A percentile compares a stretch with the other conserved stretches of the same genome.
These are phyloP conservation scores for Adelges cooleyi DNA, from an alignment of 1,140 invertebrate species.

Conservation along the genomic window DNA sequence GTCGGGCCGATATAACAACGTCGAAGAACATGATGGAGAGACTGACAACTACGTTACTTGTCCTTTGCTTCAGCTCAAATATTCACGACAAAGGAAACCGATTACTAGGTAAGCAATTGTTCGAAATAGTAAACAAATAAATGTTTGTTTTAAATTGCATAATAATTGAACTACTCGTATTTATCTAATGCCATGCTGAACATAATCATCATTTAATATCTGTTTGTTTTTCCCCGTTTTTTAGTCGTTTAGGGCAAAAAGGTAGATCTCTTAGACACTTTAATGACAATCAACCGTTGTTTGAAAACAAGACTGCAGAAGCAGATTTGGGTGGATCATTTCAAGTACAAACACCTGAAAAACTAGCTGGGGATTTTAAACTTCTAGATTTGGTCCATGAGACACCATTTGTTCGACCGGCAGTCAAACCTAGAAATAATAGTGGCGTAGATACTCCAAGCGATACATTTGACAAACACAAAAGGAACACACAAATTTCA, in stretches of 20 bases:
- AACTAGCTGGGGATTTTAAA: conserved; percentile 2
- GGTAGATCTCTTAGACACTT: conserved; percentile 6
- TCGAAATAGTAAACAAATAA: neutral
- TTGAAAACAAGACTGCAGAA: conserved; percentile 20
- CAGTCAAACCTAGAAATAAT: conserved; percentile 5
- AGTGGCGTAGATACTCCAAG: conserved; percentile 15
- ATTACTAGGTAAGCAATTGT: conserved; percentile 10
- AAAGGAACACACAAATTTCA: neutral
- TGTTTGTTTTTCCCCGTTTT: too few species aligned
- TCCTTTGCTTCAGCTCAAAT: conserved; percentile 16
- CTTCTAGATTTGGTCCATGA: conserved; percentile 21
- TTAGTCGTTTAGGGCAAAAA: conserved; percentile 18
- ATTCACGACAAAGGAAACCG: conserved; percentile 9
- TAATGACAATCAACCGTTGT: conserved; percentile 8
- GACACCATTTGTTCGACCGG: conserved; percentile 17
- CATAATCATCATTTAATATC: too few species aligned
- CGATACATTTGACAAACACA: neutral
- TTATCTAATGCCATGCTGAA: too few species aligned
- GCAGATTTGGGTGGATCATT: conserved; percentile 14
- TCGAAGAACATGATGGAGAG: conserved; percentile 11
- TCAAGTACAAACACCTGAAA: conserved; percentile 10
- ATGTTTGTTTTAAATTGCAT: neutral
- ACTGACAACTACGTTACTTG: conserved; percentile 24
- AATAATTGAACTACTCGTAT: neutral
- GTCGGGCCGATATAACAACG: neutral